A percentile compares a stretch with the other conserved stretches of the same genome.
Evolutionary conservation across 2,888 invertebrate genomes (phyloP).

Genomic region (Drosophila multiciliata): DNA sequence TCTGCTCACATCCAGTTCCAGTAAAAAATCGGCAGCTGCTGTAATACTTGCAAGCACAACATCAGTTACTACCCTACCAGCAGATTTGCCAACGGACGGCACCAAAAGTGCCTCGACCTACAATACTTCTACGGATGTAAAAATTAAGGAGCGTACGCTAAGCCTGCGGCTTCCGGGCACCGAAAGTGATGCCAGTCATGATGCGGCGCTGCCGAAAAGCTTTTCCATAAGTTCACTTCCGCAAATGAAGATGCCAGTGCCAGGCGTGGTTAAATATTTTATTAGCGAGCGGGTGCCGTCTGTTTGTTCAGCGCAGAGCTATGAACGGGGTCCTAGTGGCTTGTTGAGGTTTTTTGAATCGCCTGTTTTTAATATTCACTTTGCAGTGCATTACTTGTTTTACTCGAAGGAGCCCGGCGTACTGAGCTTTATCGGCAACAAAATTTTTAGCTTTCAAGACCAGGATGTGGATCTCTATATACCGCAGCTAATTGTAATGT

Average conservation of each 20-base stretch:
- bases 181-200: slow-evolving; percentile 35
- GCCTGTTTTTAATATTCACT: slow-evolving; percentile 98
- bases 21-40: slow-evolving; percentile 82
- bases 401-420: slow-evolving; percentile 99
- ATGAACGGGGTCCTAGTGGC: slow-evolving; percentile 84
- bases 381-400: slow-evolving; percentile 99
- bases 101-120: slow-evolving; percentile 13
- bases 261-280: slow-evolving; percentile 85
- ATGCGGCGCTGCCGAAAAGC: slow-evolving; percentile 73
- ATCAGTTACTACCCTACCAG: slow-evolving; percentile 59
- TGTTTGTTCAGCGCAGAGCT: slow-evolving; percentile 66
- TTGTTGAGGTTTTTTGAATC: slow-evolving; percentile 94
- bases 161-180: slow-evolving; percentile 74
- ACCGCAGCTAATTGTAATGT: slow-evolving; percentile 99
- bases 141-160: slow-evolving; percentile 70
- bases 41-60: slow-evolving; percentile 65
- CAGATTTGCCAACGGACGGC: slow-evolving; percentile 31
- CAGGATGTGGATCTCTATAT: slow-evolving; percentile 98
- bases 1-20: slow-evolving; percentile 83
- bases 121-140: slow-evolving; percentile 17
- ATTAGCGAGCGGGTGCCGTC: slow-evolving; percentile 77
- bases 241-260: slow-evolving; percentile 84
- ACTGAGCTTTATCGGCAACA: slow-evolving; percentile 98
- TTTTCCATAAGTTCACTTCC: slow-evolving; percentile 83
- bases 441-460: slow-evolving; percentile 97